Conservation (phyloP, 2,888 invertebrate species). For the Desoria tigrina region DNA sequence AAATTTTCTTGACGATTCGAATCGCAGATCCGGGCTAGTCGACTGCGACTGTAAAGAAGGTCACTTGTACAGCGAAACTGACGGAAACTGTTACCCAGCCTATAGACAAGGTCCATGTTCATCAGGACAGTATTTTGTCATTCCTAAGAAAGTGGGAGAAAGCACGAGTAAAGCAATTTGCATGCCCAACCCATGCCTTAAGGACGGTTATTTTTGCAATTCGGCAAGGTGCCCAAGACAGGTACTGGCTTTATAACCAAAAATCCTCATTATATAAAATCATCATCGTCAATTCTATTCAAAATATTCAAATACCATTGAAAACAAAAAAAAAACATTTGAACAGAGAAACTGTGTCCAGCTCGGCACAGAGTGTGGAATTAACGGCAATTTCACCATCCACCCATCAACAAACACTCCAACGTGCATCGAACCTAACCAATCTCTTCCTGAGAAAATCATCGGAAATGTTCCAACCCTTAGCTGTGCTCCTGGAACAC, state of each 20-base stretch:
- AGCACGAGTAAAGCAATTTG: slow-evolving; percentile 26
- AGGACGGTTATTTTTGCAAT: slow-evolving; percentile 40
- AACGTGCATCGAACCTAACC: background rate
- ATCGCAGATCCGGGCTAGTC: slow-evolving; percentile 31
- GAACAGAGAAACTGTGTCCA: slow-evolving; percentile 32
- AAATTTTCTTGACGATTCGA: background rate
- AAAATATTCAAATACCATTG: too few species aligned
- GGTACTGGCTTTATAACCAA: too few species aligned
- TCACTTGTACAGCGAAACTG: slow-evolving; percentile 31
- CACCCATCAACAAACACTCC: slow-evolving; percentile 21
- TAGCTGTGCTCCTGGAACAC: slow-evolving; percentile 45
- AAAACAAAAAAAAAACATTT: too few species aligned
- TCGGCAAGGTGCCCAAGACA: slow-evolving; percentile 35
- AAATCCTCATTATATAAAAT: too few species aligned
- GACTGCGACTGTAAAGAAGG: slow-evolving; percentile 44
- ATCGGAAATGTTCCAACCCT: slow-evolving; percentile 48
- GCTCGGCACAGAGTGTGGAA: slow-evolving; percentile 19
- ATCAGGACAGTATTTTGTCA: slow-evolving; percentile 21
- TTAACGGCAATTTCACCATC: slow-evolving; percentile 1
- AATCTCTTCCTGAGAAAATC: slow-evolving; percentile 8
- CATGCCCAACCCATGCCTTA: slow-evolving; percentile 34
- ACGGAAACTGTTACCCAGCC: slow-evolving; percentile 42
- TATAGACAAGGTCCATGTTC: slow-evolving; percentile 42
- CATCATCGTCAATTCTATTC: too few species aligned
- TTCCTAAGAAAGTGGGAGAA: slow-evolving; percentile 14